Base-by-base conservation (phyloP, 2,888 invertebrate species). In the Eristalis intricaria region DNA sequence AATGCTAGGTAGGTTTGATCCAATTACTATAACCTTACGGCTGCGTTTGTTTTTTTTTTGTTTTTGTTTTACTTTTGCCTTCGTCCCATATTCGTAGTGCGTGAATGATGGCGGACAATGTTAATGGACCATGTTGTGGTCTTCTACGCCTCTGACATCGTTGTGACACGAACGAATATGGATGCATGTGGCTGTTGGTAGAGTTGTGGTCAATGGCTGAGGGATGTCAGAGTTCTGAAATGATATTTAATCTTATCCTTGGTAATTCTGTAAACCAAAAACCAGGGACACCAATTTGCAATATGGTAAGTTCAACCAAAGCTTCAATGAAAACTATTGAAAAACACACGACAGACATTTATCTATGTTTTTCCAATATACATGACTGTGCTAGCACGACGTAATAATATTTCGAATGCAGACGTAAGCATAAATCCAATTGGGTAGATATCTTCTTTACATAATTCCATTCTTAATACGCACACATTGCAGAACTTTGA, bases 41-140 rank as follows among this genome's bases (percentile, higher is more conserved):
- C n/a, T 64, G 75, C 64, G 11, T 32, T 32, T 8, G 29, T 29
- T 29, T 5, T 29, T 29, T 29, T 64, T 43, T n/a, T 26, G 2
- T n/a, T n/a, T n/a, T 66, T 50, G 71, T 50, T 58, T n/a, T 40
- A 26, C 35, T 70, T 35, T 50, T 63, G 26, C n/a, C 26, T 60
- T 32, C n/a, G 29, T 32, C 26, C 74, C 61, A 63, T 63, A 60
- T 43, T 35, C 63, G 50, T 19, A 19, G n/a, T 50, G 58, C 71
- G 58, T 64, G 77, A 69, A 85, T 77, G 64, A 85, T 85, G 85
- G 85, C 85, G 81, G 81, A 71, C 81, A 26, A 35, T 66, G 73
- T 60, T 73, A 32, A 63, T 81, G 64, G 77, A 69, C 81, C 85
- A 85, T 85, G 81, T 85, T 85, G 85, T 69, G 85, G 85, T 69